Evolutionary conservation across 2,888 invertebrate species (phyloP), one percentile per base, ranked within the genome.

Genomic region (Chalcosyrphus nemorum): DNA sequence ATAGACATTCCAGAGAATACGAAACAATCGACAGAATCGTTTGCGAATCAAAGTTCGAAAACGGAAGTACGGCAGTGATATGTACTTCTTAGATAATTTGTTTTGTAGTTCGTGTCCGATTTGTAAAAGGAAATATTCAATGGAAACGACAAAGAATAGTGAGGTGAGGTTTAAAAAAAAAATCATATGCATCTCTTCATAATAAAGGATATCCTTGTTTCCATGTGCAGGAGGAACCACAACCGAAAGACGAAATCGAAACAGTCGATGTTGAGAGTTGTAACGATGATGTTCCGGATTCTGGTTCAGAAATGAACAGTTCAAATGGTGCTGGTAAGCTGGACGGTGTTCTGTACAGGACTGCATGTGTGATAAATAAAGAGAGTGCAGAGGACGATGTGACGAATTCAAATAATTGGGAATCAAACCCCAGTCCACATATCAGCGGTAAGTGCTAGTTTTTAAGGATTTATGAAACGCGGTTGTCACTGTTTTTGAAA

Each of bases 1-100:
- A 4, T 59, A 91, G 91, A 95, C 95, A 47, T 95, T 94, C 90
- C 94, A 95, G 89, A 92, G 95, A 87, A 94, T 95, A 87, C 93
- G 94, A 88, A 93, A 94, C 70, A 95, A 95, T 90, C 93, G 95
- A 86, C 95, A 95, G 88, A 94, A 94, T 86, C 92, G 95, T 63
- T 90, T 95, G 52, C 91, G 95, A 86, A 92, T 94, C 84, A 95
- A 94, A 90, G 93, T 94, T 78, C 93, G 94, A 86, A 94, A 94
- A 90, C 92, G 94, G 76, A 94, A 94, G 89, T 93, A 93, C 52
- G 94, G 94, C 85, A 94, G 93, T 86, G 93, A 93, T 35, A 89
- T 91, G 87, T 91, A 90, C 86, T 91, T 91, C 86, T 89, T 91
- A 88, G 91, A 92, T 87, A 91, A 91, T 88, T 89, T 91, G 59